Percentiles rank a stretch among this genome's conserved stretches.
Evolutionary conservation across 2,113 vertebrate genomes (phyloP).

Genomic region (Sigmodon hispidus): DNA sequence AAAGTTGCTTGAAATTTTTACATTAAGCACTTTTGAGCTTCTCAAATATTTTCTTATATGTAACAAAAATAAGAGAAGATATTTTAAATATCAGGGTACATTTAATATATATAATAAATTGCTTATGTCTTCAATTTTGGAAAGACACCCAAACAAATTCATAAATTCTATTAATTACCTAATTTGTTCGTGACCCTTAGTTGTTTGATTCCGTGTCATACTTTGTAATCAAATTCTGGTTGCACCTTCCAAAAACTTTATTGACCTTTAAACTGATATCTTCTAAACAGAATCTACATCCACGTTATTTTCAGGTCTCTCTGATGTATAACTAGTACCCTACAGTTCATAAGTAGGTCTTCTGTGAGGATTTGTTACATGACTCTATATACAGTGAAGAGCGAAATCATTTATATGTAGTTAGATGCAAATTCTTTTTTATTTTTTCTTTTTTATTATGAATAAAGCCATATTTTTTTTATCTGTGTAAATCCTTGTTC

Average conservation of each 20-base stretch:
- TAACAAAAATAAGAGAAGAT: background rate
- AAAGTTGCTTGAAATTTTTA: slow-evolving; percentile 3
- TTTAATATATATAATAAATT: background rate
- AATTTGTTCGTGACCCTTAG: background rate
- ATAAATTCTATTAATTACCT: background rate
- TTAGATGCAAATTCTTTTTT: background rate
- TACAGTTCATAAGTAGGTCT: background rate
- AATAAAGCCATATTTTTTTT: no score
- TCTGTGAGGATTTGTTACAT: background rate
- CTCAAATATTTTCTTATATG: background rate
- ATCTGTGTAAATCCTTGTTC: no score
- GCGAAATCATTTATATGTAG: background rate
- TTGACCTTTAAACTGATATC: background rate
- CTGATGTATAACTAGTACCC: background rate
- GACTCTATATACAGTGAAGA: background rate
- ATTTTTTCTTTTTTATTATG: no score
- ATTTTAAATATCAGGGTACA: background rate
- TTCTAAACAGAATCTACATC: background rate
- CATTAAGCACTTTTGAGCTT: background rate
- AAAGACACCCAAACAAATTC: background rate
- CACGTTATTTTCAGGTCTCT: background rate
- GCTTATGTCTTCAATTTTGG: background rate
- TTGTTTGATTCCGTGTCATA: background rate
- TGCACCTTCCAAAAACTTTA: background rate
- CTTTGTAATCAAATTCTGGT: background rate